Evolutionary conservation across 2,888 invertebrate genomes (phyloP), one percentile per base, ranked within the genome.

Genomic region (Heliconius erato): DNA sequence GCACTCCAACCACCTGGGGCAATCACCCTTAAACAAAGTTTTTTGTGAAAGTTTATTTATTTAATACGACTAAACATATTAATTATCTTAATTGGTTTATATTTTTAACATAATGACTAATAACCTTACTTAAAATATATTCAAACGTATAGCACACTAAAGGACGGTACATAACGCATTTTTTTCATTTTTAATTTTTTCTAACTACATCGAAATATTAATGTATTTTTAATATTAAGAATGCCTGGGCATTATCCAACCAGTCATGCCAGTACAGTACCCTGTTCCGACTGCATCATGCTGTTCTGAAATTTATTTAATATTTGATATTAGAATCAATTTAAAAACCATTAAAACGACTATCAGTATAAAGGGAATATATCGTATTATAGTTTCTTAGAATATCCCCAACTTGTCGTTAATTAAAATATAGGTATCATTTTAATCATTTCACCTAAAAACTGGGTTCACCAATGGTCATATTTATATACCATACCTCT

Each of bases 1-100:
- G 91, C 83, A 81, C 87, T 86, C 83, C 88, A 84, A 85, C 80
- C 80, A 86, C 77, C 83, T 83, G 80, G 77, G 84, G 84, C 85
- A 82, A 85, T 83, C 81, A 83, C 82, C 84, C 84, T 82, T 79
- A 81, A 79, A 69, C 54, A 44, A 16, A 1, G 26, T 11, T 67
- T 40, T 35, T 63, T 76, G 23, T 63, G 23, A 16, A 23, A 35
- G 16, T 63, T 76, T 35, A 26, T 63, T 35, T 35, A 76, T 63
- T 63, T 63, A 76, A 35, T n/a, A 32, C 5, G 32, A 32, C 54
- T 63, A 11, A 67, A 28, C 54, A 54, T 28, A 28, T 7, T 67
- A 16, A 67, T 67, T 14, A 28, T 6, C 26, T 2, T 67, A 16
- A 67, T 67, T 67, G 14, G 9, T 4, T 5, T 26, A 65, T 5